These are phyloP conservation scores for Conomelus anceps DNA, from an alignment of 2,888 invertebrate species.

Conservation along the genomic window DNA sequence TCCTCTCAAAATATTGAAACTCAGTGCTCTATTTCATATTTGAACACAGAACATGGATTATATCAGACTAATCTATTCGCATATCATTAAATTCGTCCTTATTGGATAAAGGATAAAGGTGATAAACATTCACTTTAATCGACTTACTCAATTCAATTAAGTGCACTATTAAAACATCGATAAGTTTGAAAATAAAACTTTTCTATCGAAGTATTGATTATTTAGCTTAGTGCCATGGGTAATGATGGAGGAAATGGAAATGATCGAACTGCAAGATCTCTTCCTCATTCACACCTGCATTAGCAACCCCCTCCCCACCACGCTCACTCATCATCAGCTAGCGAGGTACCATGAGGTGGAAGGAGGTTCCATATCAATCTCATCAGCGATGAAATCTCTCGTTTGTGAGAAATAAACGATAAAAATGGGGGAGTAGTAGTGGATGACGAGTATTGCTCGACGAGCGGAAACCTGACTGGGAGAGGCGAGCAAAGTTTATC, in stretches of 20 bases:
- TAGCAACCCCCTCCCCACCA: not conserved
- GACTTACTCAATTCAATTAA: no score
- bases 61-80: no score
- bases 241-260: no score
- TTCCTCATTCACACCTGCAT: not conserved
- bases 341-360: no score
- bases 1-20: no score
- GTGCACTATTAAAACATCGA: no score
- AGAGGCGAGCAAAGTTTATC: not conserved
- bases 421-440: not conserved
- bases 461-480: not conserved
- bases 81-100: no score
- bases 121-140: no score
- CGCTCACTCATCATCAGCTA: not conserved
- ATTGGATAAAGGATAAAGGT: no score
- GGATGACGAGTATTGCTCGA: not conserved
- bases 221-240: not conserved
- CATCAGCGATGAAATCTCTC: not conserved
- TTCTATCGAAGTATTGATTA: not conserved
- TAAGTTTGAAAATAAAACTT: not conserved
- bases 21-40: no score
- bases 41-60: no score
- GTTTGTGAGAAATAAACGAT: not conserved
- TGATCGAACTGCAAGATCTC: not conserved
- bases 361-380: not conserved